Percentiles rank a stretch among this genome's conserved stretches.
Conservation (phyloP, 2,888 invertebrate species). For the Byasa hedistus region DNA sequence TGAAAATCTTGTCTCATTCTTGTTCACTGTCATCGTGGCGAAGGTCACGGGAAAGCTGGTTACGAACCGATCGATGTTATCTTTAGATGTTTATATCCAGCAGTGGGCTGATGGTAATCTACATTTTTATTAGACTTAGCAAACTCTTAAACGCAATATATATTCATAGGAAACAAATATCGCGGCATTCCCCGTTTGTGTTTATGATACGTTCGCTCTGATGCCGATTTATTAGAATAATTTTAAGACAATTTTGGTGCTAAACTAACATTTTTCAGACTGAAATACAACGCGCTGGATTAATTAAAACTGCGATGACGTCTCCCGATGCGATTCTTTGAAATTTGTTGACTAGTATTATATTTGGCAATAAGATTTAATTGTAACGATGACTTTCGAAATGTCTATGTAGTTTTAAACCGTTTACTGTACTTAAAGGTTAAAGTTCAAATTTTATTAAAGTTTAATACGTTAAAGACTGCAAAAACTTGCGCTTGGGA, state of each 20-base stretch:
- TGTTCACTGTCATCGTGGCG: no score
- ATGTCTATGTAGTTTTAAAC: background rate
- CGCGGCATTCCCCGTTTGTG: constrained; percentile 72
- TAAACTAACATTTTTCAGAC: constrained; percentile 61
- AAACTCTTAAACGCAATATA: no score
- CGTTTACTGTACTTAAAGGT: background rate
- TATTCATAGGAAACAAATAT: constrained; percentile 42
- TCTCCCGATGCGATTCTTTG: no score
- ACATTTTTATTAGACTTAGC: no score
- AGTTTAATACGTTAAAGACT: background rate
- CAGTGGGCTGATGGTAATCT: no score
- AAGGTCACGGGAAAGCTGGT: no score
- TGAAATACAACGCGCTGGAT: constrained; percentile 46
- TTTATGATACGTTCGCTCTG: constrained; percentile 59
- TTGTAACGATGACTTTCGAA: background rate
- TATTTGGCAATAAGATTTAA: constrained; percentile 20
- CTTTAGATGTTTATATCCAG: no score
- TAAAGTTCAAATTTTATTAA: background rate
- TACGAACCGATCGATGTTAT: no score
- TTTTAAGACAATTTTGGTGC: constrained; percentile 68
- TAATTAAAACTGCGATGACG: constrained; percentile 7
- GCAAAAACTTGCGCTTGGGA: no score
- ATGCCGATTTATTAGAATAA: constrained; percentile 48
- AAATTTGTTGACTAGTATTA: constrained; percentile 14
- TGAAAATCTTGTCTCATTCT: no score